A percentile compares a stretch with the other conserved stretches of the same genome.
Evolutionary conservation across 2,797 vertebrate species (phyloP).

Genomic region (Sebastes iracundus): DNA sequence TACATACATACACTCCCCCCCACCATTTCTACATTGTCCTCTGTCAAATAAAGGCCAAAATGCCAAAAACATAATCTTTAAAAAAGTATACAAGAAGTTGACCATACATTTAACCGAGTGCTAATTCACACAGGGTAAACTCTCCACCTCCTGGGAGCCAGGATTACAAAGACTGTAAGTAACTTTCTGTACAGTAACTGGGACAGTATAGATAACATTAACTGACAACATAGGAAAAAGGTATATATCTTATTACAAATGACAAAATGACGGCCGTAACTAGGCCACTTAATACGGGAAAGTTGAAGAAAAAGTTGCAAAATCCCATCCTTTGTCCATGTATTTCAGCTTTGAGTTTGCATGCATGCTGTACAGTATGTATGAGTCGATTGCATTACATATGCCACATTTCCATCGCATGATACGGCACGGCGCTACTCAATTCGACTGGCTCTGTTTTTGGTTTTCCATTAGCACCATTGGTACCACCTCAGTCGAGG

Average conservation of each 20-base stretch:
- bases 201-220: neutral
- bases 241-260: neutral
- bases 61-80: neutral
- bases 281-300: neutral
- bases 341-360: neutral
- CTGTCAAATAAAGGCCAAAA: neutral
- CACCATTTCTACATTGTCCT: neutral
- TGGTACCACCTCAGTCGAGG: neutral
- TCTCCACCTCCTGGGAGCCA: neutral
- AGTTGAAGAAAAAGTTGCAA: neutral
- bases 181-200: neutral
- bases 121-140: neutral
- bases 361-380: too few relatives aligned
- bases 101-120: neutral
- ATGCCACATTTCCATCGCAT: neutral
- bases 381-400: neutral
- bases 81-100: neutral
- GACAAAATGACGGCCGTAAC: neutral
- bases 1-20: neutral
- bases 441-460: neutral
- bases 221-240: neutral
- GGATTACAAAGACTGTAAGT: neutral
- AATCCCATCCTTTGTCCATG: too few relatives aligned
- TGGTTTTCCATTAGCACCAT: neutral
- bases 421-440: neutral